Conservation (phyloP, 2,797 vertebrate genomes). For the Dendrocincla tyrannina region DNA sequence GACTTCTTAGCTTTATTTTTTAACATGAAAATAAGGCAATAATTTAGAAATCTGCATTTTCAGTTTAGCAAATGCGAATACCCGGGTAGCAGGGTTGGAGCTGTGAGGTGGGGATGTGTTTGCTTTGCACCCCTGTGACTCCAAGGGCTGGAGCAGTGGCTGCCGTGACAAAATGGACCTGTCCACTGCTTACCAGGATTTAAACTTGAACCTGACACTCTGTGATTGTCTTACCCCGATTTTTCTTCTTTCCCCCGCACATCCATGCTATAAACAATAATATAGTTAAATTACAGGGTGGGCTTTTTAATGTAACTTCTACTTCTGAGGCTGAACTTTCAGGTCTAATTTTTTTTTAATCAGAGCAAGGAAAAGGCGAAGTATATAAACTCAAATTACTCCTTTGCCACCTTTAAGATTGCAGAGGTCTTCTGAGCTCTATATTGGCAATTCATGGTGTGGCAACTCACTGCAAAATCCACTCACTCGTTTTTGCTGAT, state of each 20-base stretch:
- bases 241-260: background rate
- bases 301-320: background rate
- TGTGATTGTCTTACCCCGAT: slow-evolving; percentile 15
- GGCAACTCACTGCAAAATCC: slow-evolving; percentile 56
- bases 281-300: background rate
- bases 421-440: slow-evolving; percentile 29
- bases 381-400: slow-evolving; percentile 35
- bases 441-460: slow-evolving; percentile 61
- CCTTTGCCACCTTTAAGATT: slow-evolving; percentile 24
- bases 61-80: slow-evolving; percentile 86
- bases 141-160: slow-evolving; percentile 72
- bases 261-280: slow-evolving; percentile 22
- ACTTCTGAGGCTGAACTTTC: slow-evolving; percentile 58
- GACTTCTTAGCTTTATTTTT: slow-evolving; percentile 49
- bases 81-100: slow-evolving; percentile 78
- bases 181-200: slow-evolving; percentile 53
- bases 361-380: background rate
- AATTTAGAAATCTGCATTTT: slow-evolving; percentile 88
- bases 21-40: slow-evolving; percentile 82
- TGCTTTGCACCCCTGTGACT: slow-evolving; percentile 79
- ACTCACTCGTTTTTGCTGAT: slow-evolving; percentile 62
- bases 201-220: slow-evolving; percentile 68
- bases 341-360: slow-evolving; percentile 18
- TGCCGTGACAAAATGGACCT: slow-evolving; percentile 70
- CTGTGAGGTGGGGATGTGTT: slow-evolving; percentile 80